Evolutionary conservation across 2,888 invertebrate genomes (phyloP).

Genomic region (Diarsia brunnea): DNA sequence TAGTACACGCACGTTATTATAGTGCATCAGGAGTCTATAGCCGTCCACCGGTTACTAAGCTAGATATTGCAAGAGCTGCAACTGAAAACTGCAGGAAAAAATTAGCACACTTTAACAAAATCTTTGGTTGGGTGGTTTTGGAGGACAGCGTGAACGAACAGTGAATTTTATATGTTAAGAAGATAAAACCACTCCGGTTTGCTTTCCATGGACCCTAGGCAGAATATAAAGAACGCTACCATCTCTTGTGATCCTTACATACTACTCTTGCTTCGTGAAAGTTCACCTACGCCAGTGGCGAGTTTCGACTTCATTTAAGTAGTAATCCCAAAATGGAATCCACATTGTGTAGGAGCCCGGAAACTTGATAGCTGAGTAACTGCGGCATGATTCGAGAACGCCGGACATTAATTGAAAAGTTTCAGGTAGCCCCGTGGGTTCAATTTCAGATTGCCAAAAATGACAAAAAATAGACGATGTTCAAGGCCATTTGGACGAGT

Average conservation of each 20-base stretch:
- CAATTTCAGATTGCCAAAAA: not conserved
- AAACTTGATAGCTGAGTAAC: not conserved
- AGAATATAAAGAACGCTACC: no score
- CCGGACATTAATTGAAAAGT: not conserved
- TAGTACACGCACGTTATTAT: not conserved
- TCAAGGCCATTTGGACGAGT: not conserved
- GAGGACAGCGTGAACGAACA: no score
- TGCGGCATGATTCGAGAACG: not conserved
- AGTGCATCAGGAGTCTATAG: not conserved
- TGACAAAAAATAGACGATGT: not conserved
- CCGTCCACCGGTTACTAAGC: no score
- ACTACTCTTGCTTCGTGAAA: no score
- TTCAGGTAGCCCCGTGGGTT: not conserved
- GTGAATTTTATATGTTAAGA: no score
- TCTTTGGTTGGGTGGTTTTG: no score
- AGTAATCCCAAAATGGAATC: not conserved
- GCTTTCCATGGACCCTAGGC: no score
- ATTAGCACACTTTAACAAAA: no score
- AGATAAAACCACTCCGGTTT: no score
- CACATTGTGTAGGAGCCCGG: not conserved
- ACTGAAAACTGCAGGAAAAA: not conserved
- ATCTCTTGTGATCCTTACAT: no score
- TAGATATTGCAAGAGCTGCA: not conserved
- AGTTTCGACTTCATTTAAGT: not conserved
- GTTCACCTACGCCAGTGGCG: not conserved